Evolutionary conservation across 1,140 invertebrate genomes (phyloP).

Genomic region (Papilio helenus): DNA sequence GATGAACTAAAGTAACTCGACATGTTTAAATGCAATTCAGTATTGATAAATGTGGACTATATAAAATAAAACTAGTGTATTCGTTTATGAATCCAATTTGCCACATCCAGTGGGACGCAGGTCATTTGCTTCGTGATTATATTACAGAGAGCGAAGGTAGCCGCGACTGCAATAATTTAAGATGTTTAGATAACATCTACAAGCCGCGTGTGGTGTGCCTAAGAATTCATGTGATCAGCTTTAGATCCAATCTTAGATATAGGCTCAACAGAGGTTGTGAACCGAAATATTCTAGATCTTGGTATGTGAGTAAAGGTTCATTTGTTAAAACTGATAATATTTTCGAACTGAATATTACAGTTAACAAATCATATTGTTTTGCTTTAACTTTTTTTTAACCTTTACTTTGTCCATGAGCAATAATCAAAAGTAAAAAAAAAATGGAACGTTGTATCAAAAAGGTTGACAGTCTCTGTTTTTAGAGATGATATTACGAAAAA

Average conservation of each 20-base stretch:
- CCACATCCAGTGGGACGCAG: conserved; percentile 51
- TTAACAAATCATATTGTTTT: too few species aligned
- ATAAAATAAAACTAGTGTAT: conserved; percentile 26
- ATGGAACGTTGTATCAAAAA: background rate
- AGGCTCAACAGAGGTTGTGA: conserved; percentile 37
- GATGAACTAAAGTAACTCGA: background rate
- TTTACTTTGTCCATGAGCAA: too few species aligned
- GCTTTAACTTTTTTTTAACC: too few species aligned
- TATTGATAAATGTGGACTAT: conserved; percentile 16
- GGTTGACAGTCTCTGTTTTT: background rate
- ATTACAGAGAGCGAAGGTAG: conserved; percentile 61
- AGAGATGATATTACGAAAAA: conserved; percentile 73
- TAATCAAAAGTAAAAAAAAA: background rate
- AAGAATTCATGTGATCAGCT: conserved; percentile 77
- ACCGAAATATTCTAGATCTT: background rate
- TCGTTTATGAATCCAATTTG: conserved; percentile 29
- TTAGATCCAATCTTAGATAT: conserved; percentile 74
- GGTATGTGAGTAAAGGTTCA: background rate
- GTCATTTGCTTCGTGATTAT: conserved; percentile 59
- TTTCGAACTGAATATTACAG: too few species aligned
- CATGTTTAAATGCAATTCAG: background rate
- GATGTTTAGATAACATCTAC: conserved; percentile 78
- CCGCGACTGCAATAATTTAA: conserved; percentile 72
- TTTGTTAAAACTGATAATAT: background rate
- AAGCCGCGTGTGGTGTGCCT: conserved; percentile 64